A percentile compares a stretch with the other conserved stretches of the same genome.
phyloP scores from a whole-genome alignment of 2,113 vertebrate species.

The Notothenia rossii region DNA sequence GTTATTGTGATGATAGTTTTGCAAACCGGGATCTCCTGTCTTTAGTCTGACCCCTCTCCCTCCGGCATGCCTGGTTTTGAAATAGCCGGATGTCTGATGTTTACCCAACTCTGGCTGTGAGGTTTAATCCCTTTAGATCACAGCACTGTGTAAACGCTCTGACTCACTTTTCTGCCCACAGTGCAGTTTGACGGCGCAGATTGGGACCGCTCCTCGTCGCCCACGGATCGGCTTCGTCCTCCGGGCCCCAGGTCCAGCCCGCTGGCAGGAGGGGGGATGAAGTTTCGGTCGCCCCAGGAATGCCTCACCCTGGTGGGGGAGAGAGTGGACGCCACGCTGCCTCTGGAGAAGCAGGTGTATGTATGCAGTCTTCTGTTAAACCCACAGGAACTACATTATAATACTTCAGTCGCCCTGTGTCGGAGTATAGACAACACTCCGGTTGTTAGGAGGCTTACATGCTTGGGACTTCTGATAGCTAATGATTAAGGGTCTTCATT shows the following conservation, averaged over 20 bases:
- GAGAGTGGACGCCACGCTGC: constrained; percentile 92
- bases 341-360: constrained; percentile 97
- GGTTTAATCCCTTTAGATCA: constrained; percentile 59
- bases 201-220: constrained; percentile 88
- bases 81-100: constrained; percentile 51
- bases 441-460: constrained; percentile 18
- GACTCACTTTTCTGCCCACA: constrained; percentile 76
- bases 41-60: constrained; percentile 5
- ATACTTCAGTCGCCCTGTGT: background rate
- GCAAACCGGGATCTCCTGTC: constrained; percentile 3
- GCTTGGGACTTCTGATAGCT: background rate
- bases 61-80: constrained; percentile 19
- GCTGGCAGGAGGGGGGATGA: constrained; percentile 87
- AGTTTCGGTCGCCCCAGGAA: constrained; percentile 90
- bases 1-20: constrained; percentile 46
- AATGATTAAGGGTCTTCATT: background rate
- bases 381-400: background rate
- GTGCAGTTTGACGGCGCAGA: constrained; percentile 92
- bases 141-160: constrained; percentile 48
- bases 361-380: constrained; percentile 67
- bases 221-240: constrained; percentile 86
- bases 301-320: constrained; percentile 87
- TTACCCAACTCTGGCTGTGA: constrained; percentile 49
- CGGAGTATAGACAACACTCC: background rate
- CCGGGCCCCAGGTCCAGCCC: constrained; percentile 85